Evolutionary conservation across 2,113 vertebrate species (phyloP).

Genomic region (zebrafish (Danio rerio)): DNA sequence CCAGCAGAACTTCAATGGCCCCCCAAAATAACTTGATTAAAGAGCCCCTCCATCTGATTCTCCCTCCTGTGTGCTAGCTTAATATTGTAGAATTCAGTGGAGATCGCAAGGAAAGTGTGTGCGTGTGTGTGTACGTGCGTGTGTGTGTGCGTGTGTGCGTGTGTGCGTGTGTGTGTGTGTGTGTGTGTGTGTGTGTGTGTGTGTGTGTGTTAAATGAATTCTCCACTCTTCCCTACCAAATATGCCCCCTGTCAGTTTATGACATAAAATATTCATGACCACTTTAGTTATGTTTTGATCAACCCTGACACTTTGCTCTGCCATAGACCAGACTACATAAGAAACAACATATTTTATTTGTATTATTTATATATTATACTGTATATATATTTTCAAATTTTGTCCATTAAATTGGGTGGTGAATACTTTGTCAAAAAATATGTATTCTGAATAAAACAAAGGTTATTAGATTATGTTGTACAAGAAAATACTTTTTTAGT

Average conservation of each 20-base stretch:
- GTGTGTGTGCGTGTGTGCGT: too few species aligned
- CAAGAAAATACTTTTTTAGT: too few species aligned
- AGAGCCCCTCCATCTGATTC: conserved; percentile 51
- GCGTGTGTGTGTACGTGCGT: neutral
- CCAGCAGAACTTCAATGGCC: conserved; percentile 37
- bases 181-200: neutral
- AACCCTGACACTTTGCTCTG: neutral
- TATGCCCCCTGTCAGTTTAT: conserved; percentile 21
- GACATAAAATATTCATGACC: conserved; percentile 26
- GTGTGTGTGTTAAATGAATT: conserved; percentile 11
- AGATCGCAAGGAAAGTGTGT: conserved; percentile 36
- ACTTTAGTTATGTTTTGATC: conserved; percentile 16
- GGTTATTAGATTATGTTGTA: too few species aligned
- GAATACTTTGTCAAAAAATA: too few species aligned
- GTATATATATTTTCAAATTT: too few species aligned
- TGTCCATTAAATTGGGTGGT: too few species aligned
- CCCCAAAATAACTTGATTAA: conserved; percentile 56
- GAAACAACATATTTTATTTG: too few species aligned
- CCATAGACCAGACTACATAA: neutral
- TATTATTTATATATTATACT: too few species aligned
- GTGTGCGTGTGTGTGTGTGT: neutral
- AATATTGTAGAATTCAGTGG: conserved; percentile 17
- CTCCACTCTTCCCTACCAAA: neutral
- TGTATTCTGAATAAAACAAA: too few species aligned
- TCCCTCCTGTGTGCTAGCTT: conserved; percentile 11